Percentiles rank a stretch among this genome's conserved stretches.
phyloP scores from a whole-genome alignment of 2,797 vertebrate genomes.

The Salmo trutta region DNA sequence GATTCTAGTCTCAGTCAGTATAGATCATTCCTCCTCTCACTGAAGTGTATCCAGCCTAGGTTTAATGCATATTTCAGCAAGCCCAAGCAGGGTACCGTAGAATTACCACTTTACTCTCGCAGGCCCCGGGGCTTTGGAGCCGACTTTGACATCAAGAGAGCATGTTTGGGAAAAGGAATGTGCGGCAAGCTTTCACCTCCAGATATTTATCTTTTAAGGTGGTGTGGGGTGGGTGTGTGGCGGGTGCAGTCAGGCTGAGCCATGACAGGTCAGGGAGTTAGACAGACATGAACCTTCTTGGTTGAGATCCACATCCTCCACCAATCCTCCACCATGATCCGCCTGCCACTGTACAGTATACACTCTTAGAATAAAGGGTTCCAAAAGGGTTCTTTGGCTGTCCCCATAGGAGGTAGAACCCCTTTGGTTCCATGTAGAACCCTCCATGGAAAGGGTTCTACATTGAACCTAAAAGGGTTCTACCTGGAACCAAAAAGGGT shows the following conservation, averaged over 20 bases:
- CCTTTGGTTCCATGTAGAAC: constrained; percentile 14
- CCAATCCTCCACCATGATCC: constrained; percentile 7
- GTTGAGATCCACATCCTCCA: constrained; percentile 37
- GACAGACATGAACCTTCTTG: constrained; percentile 67
- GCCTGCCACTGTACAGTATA: too few relatives aligned
- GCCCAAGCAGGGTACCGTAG: constrained; percentile 90
- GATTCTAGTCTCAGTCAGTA: constrained; percentile 59
- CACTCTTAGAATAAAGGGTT: too few relatives aligned
- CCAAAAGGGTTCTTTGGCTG: too few relatives aligned
- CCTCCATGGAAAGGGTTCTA: constrained; percentile 30
- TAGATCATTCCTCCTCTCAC: constrained; percentile 74
- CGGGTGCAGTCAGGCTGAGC: constrained; percentile 69
- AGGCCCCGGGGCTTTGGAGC: constrained; percentile 89
- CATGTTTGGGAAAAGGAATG: constrained; percentile 95
- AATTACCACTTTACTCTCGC: constrained; percentile 87
- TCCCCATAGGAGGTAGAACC: too few relatives aligned
- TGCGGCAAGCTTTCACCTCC: constrained; percentile 90
- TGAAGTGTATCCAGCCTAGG: constrained; percentile 77
- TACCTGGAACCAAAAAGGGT: too few relatives aligned
- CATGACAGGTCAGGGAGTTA: constrained; percentile 34
- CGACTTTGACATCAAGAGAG: constrained; percentile 92
- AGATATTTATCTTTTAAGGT: constrained; percentile 92
- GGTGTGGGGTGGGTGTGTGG: constrained; percentile 63
- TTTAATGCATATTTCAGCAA: constrained; percentile 98
- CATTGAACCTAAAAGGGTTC: too few relatives aligned